phyloP scores from a whole-genome alignment of 2,888 invertebrate genomes.

The Limnephilus auricula region DNA sequence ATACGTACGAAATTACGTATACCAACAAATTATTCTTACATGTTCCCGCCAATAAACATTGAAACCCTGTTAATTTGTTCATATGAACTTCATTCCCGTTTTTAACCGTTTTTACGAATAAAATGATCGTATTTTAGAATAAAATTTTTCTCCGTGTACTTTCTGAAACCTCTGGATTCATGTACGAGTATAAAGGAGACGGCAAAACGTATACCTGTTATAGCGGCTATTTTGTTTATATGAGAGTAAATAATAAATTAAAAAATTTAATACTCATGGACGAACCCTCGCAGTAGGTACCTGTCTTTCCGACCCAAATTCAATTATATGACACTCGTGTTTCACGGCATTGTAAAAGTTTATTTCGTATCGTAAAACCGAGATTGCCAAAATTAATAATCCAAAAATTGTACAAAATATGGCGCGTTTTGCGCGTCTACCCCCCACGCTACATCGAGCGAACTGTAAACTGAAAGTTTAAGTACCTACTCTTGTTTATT shows the following conservation, averaged over 20 bases:
- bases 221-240: background rate
- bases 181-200: background rate
- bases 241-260: background rate
- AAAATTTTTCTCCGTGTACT: no score
- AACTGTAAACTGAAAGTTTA: background rate
- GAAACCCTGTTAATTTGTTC: no score
- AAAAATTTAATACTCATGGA: background rate
- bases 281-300: background rate
- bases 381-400: constrained; percentile 2
- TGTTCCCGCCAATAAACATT: no score
- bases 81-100: no score
- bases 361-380: background rate
- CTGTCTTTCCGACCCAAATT: background rate
- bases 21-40: no score
- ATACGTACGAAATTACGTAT: no score
- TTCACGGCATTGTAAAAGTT: constrained; percentile 2
- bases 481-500: background rate
- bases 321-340: background rate
- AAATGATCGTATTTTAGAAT: no score
- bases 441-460: background rate
- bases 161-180: background rate
- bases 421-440: background rate
- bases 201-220: background rate
- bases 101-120: no score
- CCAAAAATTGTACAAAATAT: constrained; percentile 2